Evolutionary conservation across 2,888 invertebrate genomes (phyloP).

Genomic region (Teinopalpus imperialis): DNA sequence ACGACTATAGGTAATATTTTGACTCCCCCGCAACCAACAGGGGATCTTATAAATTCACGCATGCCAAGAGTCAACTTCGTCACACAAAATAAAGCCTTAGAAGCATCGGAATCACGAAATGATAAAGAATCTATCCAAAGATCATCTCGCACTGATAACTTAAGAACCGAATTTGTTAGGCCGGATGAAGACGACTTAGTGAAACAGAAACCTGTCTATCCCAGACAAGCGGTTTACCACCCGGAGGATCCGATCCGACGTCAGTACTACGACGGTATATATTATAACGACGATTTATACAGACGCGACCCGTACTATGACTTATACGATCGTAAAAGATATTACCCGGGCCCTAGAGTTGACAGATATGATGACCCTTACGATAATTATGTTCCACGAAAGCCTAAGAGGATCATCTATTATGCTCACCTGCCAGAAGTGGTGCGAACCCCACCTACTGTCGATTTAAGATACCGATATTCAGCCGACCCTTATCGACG

Average conservation of each 20-base stretch:
- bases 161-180: conserved; percentile 72
- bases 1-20: conserved; percentile 62
- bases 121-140: conserved; percentile 74
- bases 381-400: conserved; percentile 65
- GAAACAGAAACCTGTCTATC: conserved; percentile 65
- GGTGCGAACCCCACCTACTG: conserved; percentile 82
- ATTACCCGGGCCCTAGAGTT: conserved; percentile 53
- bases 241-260: conserved; percentile 72
- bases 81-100: conserved; percentile 81
- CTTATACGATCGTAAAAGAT: conserved; percentile 60
- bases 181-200: conserved; percentile 61
- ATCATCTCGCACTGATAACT: conserved; percentile 61
- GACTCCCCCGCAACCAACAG: conserved; percentile 76
- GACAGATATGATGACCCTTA: conserved; percentile 70
- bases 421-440: conserved; percentile 87
- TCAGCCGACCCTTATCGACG: conserved; percentile 69
- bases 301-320: conserved; percentile 70
- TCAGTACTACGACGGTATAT: conserved; percentile 65
- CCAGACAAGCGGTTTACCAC: conserved; percentile 72
- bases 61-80: conserved; percentile 86
- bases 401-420: conserved; percentile 85
- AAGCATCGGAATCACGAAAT: conserved; percentile 74
- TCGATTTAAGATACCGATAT: conserved; percentile 79
- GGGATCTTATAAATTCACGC: conserved; percentile 79
- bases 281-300: conserved; percentile 63